phyloP scores from a whole-genome alignment of 2,888 invertebrate genomes.

The Melitaea athalia region DNA sequence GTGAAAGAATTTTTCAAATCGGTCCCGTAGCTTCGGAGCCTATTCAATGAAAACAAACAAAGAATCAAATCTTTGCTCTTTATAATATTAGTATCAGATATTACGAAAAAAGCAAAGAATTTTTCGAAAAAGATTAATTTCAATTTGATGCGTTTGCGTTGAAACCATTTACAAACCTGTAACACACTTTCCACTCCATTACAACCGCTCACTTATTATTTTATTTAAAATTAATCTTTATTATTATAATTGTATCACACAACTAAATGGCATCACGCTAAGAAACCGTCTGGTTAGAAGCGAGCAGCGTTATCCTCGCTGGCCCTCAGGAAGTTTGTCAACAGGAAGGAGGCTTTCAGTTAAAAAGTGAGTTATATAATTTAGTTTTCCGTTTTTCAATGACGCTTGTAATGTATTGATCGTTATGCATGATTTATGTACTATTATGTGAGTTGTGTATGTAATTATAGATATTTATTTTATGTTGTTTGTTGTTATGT shows the following conservation, averaged over 20 bases:
- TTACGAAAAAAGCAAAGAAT: too few species aligned
- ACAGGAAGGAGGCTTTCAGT: slow-evolving; percentile 8
- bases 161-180: slow-evolving; percentile 1
- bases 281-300: not conserved
- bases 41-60: too few species aligned
- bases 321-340: slow-evolving; percentile 8
- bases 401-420: slow-evolving; percentile 2
- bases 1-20: too few species aligned
- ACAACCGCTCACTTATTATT: not conserved
- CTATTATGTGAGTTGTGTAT: not conserved
- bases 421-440: slow-evolving; percentile 13
- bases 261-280: not conserved
- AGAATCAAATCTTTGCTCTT: too few species aligned
- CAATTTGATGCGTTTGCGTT: too few species aligned
- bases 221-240: not conserved
- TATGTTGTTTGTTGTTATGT: not conserved
- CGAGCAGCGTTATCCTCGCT: not conserved
- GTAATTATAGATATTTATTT: not conserved
- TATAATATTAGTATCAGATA: too few species aligned
- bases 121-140: too few species aligned
- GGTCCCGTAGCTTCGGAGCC: too few species aligned
- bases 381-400: slow-evolving; percentile 28
- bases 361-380: slow-evolving; percentile 29
- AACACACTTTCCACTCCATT: slow-evolving; percentile 28
- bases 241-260: not conserved